Evolutionary conservation across 2,888 invertebrate species (phyloP), one percentile per base, ranked within the genome.

Genomic region (Tinea pellionella): DNA sequence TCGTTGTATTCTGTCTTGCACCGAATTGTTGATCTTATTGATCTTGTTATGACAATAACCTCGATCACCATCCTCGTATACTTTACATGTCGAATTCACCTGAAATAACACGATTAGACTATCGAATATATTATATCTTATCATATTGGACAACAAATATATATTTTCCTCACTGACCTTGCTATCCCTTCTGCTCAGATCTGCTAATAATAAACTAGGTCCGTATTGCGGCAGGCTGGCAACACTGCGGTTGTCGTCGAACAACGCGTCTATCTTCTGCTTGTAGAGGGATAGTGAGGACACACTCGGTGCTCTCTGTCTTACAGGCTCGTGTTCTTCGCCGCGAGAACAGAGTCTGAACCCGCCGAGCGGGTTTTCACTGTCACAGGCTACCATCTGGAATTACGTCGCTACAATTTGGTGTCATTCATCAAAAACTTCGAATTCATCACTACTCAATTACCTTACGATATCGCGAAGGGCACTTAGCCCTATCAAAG

Each of bases 241-340:
- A 60, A 90, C 77, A 19, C 90, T 92, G 66, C 91, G 89, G 60
- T 89, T 88, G 71, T 93, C 93, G 69, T 92, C 93, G 80, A 96
- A 96, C 80, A 96, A 92, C 19, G 94, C 91, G 81, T 96, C 96
- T 72, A 96, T 96, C 75, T 93, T 92, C 70, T 93, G 92, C 77
- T 94, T 95, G 81, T 94, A 94, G 62, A 92, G 88, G 61, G 93
- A 92, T 69, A 92, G 90, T 11, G 88, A 87, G 60, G 86, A 87
- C 61, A 87, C 74, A 65, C 83, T 83, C 56, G 86, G 83, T 12
- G 86, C 77, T 29, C 84, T 78, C 61, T 79, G 71, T 42, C 84
- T 72, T 13, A 78, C 72, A 42, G 76, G 69, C 64, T 78, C 80
- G 66, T 13, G 57, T 11, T n/a, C 32, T 13, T 86, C 81, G 55